Conservation (phyloP, 2,888 invertebrate species). For the Chrysolina haemoptera region DNA sequence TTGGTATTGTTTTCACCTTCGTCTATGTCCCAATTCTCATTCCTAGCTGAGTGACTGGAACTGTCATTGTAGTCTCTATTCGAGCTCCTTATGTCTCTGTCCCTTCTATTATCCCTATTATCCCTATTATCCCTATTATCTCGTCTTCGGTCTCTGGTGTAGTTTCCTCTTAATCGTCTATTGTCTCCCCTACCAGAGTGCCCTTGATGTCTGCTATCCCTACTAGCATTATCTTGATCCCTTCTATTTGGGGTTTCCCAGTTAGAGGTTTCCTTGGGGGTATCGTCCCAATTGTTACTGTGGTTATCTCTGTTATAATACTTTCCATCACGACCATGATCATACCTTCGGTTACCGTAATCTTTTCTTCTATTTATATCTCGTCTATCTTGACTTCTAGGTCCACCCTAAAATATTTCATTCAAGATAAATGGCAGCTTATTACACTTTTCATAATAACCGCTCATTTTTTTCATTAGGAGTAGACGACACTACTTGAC, state of each 20-base stretch:
- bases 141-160: conserved; percentile 33
- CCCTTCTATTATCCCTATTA: conserved; percentile 40
- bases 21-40: conserved; percentile 41
- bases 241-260: conserved; percentile 28
- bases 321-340: conserved; percentile 31
- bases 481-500: no score
- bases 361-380: conserved; percentile 41
- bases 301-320: conserved; percentile 39
- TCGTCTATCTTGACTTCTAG: conserved; percentile 36
- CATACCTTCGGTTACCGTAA: conserved; percentile 32
- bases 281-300: conserved; percentile 32
- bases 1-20: background rate
- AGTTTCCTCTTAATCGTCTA: conserved; percentile 23
- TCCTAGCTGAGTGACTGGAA: background rate
- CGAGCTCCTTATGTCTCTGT: conserved; percentile 49
- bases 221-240: conserved; percentile 1
- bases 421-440: conserved; percentile 29
- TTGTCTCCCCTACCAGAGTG: conserved; percentile 10
- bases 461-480: no score
- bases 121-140: conserved; percentile 35
- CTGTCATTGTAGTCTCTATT: conserved; percentile 43
- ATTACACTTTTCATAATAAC: no score
- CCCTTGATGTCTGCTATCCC: conserved; percentile 8
- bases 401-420: conserved; percentile 36
- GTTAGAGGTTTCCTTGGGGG: conserved; percentile 35